A percentile compares a stretch with the other conserved stretches of the same genome.
Conservation (phyloP, 1,140 invertebrate species). For the Polypedilum pembai region DNA sequence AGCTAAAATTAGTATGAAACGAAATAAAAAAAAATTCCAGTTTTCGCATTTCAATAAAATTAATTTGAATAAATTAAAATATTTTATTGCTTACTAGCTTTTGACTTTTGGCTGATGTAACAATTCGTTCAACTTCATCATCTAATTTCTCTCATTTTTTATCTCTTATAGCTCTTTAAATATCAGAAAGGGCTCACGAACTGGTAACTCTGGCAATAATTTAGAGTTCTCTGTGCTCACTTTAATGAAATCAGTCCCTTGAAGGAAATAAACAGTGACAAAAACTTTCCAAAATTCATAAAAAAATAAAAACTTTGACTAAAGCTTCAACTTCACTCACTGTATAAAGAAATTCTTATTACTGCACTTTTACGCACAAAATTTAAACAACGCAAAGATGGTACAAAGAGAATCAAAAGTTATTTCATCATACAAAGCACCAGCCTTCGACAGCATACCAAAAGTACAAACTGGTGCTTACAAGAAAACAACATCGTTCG, state of each 20-base stretch:
- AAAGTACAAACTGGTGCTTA: neutral
- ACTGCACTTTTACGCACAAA: no score
- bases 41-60: neutral
- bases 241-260: neutral
- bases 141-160: neutral
- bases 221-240: constrained; percentile 3
- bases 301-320: no score
- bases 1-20: neutral
- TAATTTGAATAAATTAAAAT: constrained; percentile 1
- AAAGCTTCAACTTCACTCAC: no score
- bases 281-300: no score
- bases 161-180: constrained; percentile 20
- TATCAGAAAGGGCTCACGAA: neutral
- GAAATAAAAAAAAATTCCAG: neutral
- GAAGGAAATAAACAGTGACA: no score
- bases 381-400: neutral
- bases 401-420: constrained; percentile 20
- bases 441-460: neutral
- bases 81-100: neutral
- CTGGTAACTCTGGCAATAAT: constrained; percentile 15
- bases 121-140: neutral
- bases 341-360: no score
- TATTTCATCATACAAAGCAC: constrained; percentile 20
- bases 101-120: constrained; percentile 20
- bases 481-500: neutral